Evolutionary conservation across 2,888 invertebrate genomes (phyloP), one percentile per base, ranked within the genome.

Genomic region (Clostera curtula): DNA sequence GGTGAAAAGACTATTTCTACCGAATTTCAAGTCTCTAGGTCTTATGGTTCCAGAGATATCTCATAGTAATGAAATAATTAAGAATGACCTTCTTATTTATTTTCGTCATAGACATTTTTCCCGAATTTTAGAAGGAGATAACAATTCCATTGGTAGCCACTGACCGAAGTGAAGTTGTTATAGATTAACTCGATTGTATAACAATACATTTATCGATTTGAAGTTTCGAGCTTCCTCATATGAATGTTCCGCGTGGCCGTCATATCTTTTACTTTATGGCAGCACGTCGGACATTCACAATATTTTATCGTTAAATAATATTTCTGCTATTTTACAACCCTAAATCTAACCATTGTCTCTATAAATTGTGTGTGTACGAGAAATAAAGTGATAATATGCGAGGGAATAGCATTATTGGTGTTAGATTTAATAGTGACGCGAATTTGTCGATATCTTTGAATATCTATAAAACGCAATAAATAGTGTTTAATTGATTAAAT

Each of bases 361-460:
- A 73, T 74, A 74, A 74, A 73, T 73, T 57, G 70, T 49, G 42
- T 50, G 58, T 67, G 64, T 68, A 60, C 47, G 59, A 57, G 44
- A 41, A 48, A 43, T 48, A 36, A 67, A 73, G 73, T 74, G 79
- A 79, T 79, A 76, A 79, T 71, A 65, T 62, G 63, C 61, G 47
- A 44, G 59, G 69, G 67, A 67, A 62, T 66, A 45, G 51, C 40
- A 46, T 32, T 39, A 44, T 39, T 49, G 52, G 60, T 59, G 62
- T 56, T 56, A 44, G 42, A 47, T 53, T 45, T 41, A 36, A 37
- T 67, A 58, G 55, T 36, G 61, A 52, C 28, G 61, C 31, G 45
- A 36, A 25, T 11, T 4, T 12, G 36, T 49, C 49, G 46, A 47
- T 36, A 27, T 18, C 27, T 29, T 24, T 12, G 12, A 6, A 7